A percentile compares a stretch with the other conserved stretches of the same genome.
phyloP scores from a whole-genome alignment of 2,797 vertebrate genomes.

The Cynopterus sphinx region DNA sequence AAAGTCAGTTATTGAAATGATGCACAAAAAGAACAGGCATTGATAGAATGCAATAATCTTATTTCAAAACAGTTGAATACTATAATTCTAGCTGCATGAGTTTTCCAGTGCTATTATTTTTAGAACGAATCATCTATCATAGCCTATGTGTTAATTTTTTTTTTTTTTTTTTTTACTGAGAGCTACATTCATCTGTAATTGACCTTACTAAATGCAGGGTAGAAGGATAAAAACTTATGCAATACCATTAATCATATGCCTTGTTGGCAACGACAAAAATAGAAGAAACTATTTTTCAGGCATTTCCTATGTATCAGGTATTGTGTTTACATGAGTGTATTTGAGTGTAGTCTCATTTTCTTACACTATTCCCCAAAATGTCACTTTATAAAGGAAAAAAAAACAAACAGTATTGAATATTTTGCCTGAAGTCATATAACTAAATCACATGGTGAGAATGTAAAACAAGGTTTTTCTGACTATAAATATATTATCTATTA shows the following conservation, averaged over 20 bases:
- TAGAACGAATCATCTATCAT: slow-evolving; percentile 45
- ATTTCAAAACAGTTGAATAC: background rate
- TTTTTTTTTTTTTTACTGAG: background rate
- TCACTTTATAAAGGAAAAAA: background rate
- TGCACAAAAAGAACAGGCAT: background rate
- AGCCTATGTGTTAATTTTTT: slow-evolving; percentile 13
- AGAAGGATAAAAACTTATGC: background rate
- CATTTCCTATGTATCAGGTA: background rate
- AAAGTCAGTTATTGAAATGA: slow-evolving; percentile 16
- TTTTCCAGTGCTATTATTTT: slow-evolving; percentile 35
- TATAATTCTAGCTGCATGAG: background rate
- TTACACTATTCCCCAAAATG: background rate
- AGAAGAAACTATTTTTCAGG: slow-evolving; percentile 17
- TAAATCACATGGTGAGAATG: background rate
- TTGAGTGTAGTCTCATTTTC: background rate
- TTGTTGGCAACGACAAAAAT: background rate
- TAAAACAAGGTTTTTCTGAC: background rate
- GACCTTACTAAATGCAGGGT: background rate
- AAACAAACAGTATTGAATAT: background rate
- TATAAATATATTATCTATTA: background rate
- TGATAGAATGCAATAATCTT: slow-evolving; percentile 8
- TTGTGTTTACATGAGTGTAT: background rate
- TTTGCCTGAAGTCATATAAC: background rate
- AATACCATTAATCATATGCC: background rate
- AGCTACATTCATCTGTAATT: slow-evolving; percentile 34